Evolutionary conservation across 1,140 invertebrate genomes (phyloP).

Genomic region (Bradynema listronoti): DNA sequence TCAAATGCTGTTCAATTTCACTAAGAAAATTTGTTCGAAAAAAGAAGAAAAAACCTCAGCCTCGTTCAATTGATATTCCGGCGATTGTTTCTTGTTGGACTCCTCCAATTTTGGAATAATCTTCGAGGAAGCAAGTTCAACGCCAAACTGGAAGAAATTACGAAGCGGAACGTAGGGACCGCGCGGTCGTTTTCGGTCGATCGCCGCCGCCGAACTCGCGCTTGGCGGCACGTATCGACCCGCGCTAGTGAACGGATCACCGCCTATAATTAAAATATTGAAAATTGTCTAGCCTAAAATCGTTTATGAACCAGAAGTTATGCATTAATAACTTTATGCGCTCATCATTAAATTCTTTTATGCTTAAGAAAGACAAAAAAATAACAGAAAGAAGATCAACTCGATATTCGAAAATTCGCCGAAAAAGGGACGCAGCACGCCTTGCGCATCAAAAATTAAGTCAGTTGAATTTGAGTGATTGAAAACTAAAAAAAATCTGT

Average conservation of each 20-base stretch:
- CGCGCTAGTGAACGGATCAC: slow-evolving; percentile 62
- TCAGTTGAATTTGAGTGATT: neutral
- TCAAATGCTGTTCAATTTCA: too few relatives aligned
- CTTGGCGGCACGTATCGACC: slow-evolving; percentile 61
- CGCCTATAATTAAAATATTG: slow-evolving; percentile 27
- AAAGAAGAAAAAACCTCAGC: slow-evolving; percentile 24
- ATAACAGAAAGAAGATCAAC: too few relatives aligned
- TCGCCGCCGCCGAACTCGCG: slow-evolving; percentile 32
- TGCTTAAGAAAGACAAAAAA: too few relatives aligned
- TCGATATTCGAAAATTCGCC: too few relatives aligned
- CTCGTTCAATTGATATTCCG: slow-evolving; percentile 20
- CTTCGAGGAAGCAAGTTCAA: slow-evolving; percentile 37
- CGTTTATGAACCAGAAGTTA: too few relatives aligned
- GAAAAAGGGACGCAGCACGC: too few relatives aligned
- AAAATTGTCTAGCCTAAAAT: too few relatives aligned
- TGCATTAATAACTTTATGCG: too few relatives aligned
- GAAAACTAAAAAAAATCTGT: neutral
- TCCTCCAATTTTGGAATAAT: slow-evolving; percentile 40
- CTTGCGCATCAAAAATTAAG: too few relatives aligned
- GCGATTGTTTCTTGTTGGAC: slow-evolving; percentile 33
- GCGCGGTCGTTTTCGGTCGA: slow-evolving; percentile 55
- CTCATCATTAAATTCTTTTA: too few relatives aligned
- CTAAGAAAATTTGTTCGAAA: too few relatives aligned
- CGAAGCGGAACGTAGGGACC: slow-evolving; percentile 33
- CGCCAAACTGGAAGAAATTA: slow-evolving; percentile 37